These are phyloP conservation scores for Cryptophagus acutangulus DNA, from an alignment of 2,888 invertebrate genomes.

Conservation along the genomic window DNA sequence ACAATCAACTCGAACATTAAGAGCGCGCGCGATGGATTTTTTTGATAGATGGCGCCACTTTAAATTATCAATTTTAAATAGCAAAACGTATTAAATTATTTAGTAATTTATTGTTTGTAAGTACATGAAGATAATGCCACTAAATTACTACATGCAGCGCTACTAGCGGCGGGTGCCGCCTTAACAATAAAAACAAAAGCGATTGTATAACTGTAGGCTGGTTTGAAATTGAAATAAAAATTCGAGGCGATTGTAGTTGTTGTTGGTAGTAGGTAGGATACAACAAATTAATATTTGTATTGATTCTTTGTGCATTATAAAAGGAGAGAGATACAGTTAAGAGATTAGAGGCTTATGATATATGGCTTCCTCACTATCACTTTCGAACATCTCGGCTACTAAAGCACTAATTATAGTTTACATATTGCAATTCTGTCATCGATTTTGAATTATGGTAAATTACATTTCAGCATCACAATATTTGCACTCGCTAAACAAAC, in stretches of 20 bases:
- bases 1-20: too few species aligned
- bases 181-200: too few species aligned
- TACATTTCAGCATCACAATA: conserved; percentile 21
- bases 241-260: not conserved
- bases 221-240: not conserved
- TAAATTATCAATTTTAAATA: too few species aligned
- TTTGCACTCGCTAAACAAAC: too few species aligned
- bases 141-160: too few species aligned
- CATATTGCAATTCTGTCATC: conserved; percentile 17
- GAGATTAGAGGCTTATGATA: conserved; percentile 13
- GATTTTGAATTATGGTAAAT: conserved; percentile 28
- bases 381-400: conserved; percentile 17
- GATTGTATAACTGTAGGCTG: too few species aligned
- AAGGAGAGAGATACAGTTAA: conserved; percentile 1
- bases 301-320: not conserved
- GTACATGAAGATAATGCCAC: too few species aligned
- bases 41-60: too few species aligned
- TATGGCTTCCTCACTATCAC: conserved; percentile 13
- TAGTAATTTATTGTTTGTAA: too few species aligned
- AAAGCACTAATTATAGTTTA: conserved; percentile 18
- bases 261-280: not conserved
- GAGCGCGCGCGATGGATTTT: too few species aligned
- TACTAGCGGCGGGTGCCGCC: too few species aligned
- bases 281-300: not conserved
- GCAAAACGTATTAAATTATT: too few species aligned